Base-by-base conservation (phyloP, 1,140 invertebrate genomes). In the Lepidurus packardi region DNA sequence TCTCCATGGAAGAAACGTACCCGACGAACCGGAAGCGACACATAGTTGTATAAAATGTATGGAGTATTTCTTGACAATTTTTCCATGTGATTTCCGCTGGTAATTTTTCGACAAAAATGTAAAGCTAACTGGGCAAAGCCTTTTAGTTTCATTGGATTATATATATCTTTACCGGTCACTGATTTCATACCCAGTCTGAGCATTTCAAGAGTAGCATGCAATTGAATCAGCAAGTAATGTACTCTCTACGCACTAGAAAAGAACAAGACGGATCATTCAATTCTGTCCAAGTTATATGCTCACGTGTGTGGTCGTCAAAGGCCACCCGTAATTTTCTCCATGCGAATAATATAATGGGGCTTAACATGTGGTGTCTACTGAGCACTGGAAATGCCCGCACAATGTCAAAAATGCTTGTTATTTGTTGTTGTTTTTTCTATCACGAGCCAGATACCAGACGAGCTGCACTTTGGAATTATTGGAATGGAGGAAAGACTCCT, bases 221-320 rank as follows among this genome's bases (percentile, higher is more conserved):
- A 65, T 13, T 65, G 16, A 65, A 65, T 65, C 53, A 65, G 7
- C 53, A 21, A 65, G 13, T 4, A 65, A n/a, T 65, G n/a, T 21
- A 7, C 21, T 65, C 21, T 65, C 13, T 7, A 4, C 8, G 16
- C 13, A 1, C 13, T 13, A 65, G 21, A 21, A 21, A 4, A 65
- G 21, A 21, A 65, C 53, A 16, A 65, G 13, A 65, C 53, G 16
- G 53, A 0, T 16, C 7, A 21, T 65, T 16, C 53, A 21, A 65
- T 21, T 13, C 21, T 21, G 16, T 65, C 4, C 53, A 65, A 13
- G 21, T 13, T 13, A n/a, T 21, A 65, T 21, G 53, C 53, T 65
- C 21, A 65, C 53, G 53, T 65, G n/a, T 65, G 53, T 65, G 53
- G 53, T 65, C 53, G 53, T 65, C 53, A 65, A 65, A 65, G 53